phyloP scores from a whole-genome alignment of 2,797 vertebrate genomes.

The Mastacembelus armatus region DNA sequence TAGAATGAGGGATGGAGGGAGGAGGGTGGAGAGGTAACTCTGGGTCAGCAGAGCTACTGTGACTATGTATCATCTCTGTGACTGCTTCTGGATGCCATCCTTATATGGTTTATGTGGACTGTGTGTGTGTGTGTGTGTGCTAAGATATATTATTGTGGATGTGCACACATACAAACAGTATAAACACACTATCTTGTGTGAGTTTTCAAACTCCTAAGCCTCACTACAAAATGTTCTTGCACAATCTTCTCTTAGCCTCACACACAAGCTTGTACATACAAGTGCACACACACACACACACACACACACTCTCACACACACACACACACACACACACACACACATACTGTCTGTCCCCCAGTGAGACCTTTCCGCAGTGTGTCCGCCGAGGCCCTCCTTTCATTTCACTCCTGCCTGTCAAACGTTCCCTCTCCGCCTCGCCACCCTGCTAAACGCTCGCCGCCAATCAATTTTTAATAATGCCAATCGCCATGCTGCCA shows the following conservation, averaged over 20 bases:
- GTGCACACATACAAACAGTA: neutral
- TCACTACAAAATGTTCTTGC: slow-evolving; percentile 25
- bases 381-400: slow-evolving; percentile 79
- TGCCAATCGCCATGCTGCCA: slow-evolving; percentile 84
- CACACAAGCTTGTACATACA: slow-evolving; percentile 12
- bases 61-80: slow-evolving; percentile 39
- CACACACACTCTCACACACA: slow-evolving; percentile 2
- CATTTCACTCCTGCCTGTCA: slow-evolving; percentile 95
- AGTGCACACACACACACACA: slow-evolving; percentile 5
- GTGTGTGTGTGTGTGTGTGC: neutral
- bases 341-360: slow-evolving; percentile 42
- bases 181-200: neutral
- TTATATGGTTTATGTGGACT: slow-evolving; percentile 26
- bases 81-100: slow-evolving; percentile 21
- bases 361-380: slow-evolving; percentile 72
- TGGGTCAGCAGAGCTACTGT: slow-evolving; percentile 52
- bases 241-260: slow-evolving; percentile 8
- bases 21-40: slow-evolving; percentile 54
- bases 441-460: slow-evolving; percentile 80
- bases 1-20: slow-evolving; percentile 45
- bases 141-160: slow-evolving; percentile 10
- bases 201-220: slow-evolving; percentile 24
- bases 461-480: slow-evolving; percentile 89
- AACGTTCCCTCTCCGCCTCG: slow-evolving; percentile 85
- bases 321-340: slow-evolving; percentile 18